Percentiles rank a stretch among this genome's conserved stretches.
These are phyloP conservation scores for Picathartes gymnocephalus DNA, from an alignment of 2,113 vertebrate genomes.

Conservation along the genomic window DNA sequence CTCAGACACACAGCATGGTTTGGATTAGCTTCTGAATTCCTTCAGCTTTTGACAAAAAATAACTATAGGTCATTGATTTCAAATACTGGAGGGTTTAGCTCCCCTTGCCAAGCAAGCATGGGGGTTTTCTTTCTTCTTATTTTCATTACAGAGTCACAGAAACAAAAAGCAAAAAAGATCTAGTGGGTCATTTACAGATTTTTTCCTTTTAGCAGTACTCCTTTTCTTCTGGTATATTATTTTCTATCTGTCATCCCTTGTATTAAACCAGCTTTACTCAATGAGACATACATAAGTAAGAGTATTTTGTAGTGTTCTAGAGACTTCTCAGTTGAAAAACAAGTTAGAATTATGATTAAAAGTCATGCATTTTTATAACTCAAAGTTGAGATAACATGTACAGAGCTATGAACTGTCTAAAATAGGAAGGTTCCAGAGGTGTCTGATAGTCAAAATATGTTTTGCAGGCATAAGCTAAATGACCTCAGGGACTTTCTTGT, in stretches of 20 bases:
- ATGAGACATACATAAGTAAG: neutral
- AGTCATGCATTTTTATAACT: neutral
- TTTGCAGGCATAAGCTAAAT: slow-evolving; percentile 33
- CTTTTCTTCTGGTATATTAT: neutral
- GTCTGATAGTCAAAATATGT: slow-evolving; percentile 40
- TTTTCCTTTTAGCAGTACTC: neutral
- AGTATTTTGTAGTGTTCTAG: neutral
- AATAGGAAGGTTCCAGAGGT: slow-evolving; percentile 25
- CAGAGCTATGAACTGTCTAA: neutral
- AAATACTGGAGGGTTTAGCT: neutral
- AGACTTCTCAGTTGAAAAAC: neutral
- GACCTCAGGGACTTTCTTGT: slow-evolving; percentile 17
- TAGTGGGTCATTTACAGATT: neutral
- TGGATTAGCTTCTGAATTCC: neutral
- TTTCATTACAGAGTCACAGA: neutral
- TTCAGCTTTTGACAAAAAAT: neutral
- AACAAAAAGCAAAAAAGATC: neutral
- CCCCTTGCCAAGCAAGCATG: neutral
- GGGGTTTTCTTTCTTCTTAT: neutral
- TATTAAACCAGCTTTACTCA: neutral
- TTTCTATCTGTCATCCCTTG: neutral
- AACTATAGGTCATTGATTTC: neutral
- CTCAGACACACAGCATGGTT: neutral
- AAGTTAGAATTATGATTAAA: neutral
- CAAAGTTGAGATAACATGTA: neutral